phyloP scores from a whole-genome alignment of 1,140 invertebrate species.

The Pogonomyrmex californicus region DNA sequence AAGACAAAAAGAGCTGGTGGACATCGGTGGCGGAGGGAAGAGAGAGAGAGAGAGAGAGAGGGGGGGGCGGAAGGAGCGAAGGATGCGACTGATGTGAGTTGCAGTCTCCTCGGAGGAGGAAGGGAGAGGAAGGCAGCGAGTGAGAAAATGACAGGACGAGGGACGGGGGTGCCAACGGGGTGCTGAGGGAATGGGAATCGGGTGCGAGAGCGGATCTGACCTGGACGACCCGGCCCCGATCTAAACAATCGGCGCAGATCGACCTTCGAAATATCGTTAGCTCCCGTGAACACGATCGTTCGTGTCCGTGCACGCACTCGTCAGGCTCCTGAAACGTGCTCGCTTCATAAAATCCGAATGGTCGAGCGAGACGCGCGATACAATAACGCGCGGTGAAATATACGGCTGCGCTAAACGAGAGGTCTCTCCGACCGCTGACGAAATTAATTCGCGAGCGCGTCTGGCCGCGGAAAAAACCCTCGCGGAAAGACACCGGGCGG shows the following conservation, averaged over 20 bases:
- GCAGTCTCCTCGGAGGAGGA: background rate
- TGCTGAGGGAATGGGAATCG: slow-evolving; percentile 63
- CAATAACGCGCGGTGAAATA: slow-evolving; percentile 33
- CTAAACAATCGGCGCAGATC: slow-evolving; percentile 83
- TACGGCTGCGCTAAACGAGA: background rate
- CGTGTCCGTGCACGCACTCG: slow-evolving; percentile 67
- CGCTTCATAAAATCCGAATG: slow-evolving; percentile 31
- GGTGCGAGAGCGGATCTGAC: slow-evolving; percentile 68
- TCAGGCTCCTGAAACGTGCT: slow-evolving; percentile 8
- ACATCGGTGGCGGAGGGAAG: slow-evolving; percentile 41
- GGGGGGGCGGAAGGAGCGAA: slow-evolving; percentile 28
- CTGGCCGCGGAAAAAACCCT: slow-evolving; percentile 8
- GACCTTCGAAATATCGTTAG: slow-evolving; percentile 79
- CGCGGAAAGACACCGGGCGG: background rate
- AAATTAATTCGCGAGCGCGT: slow-evolving; percentile 36
- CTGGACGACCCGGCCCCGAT: slow-evolving; percentile 75
- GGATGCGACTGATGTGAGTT: slow-evolving; percentile 6
- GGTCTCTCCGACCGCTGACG: background rate
- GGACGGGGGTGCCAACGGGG: background rate
- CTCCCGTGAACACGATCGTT: slow-evolving; percentile 80
- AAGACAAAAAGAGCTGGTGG: slow-evolving; percentile 77
- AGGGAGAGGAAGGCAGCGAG: slow-evolving; percentile 38
- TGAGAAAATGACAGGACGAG: slow-evolving; percentile 45
- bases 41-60: slow-evolving; percentile 36
- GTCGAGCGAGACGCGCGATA: background rate